These are phyloP conservation scores for Caenorhabditis sp. DNA, from an alignment of 2,888 invertebrate genomes.

Conservation along the genomic window DNA sequence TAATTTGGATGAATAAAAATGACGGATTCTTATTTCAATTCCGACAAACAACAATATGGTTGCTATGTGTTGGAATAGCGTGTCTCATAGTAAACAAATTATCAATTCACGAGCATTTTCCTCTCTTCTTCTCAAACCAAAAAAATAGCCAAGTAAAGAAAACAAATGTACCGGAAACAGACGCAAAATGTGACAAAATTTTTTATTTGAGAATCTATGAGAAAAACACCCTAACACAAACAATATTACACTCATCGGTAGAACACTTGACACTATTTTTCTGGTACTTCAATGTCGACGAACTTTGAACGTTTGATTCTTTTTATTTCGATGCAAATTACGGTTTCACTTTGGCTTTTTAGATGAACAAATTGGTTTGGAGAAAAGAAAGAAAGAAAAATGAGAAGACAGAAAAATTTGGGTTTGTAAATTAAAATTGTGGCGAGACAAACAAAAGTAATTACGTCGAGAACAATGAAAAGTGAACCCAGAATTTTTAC, in stretches of 20 bases:
- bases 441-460: no score
- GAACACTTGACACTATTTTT: conserved; percentile 1
- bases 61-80: not conserved
- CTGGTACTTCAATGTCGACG: not conserved
- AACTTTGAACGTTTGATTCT: no score
- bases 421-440: no score
- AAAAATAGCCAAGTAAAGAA: not conserved
- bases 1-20: no score
- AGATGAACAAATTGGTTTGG: no score
- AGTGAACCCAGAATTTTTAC: no score
- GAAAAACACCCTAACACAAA: not conserved
- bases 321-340: no score
- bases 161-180: not conserved
- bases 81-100: conserved; percentile 2
- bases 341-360: no score
- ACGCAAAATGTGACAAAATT: not conserved
- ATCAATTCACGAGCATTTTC: conserved; percentile 1
- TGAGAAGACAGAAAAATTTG: no score
- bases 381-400: no score
- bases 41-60: not conserved
- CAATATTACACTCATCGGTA: not conserved
- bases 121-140: not conserved
- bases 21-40: no score
- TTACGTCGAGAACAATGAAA: no score
- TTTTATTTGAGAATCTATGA: not conserved